Evolutionary conservation across 2,113 vertebrate species (phyloP).

Genomic region (Odocoileus virginianus): DNA sequence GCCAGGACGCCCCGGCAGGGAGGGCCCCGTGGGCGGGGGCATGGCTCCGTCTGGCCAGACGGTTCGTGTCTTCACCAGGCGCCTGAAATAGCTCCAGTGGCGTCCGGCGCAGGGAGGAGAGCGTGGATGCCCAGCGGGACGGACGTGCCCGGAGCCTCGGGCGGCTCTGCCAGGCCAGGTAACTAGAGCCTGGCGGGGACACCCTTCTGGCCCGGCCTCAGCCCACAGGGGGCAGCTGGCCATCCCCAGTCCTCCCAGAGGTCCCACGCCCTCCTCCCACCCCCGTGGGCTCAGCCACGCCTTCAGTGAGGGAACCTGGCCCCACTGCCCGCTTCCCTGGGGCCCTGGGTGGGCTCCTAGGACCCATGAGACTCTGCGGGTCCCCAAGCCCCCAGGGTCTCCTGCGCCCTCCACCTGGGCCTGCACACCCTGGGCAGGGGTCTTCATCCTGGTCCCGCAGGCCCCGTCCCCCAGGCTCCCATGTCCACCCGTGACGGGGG

Average conservation of each 20-base stretch:
- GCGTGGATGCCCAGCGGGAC: rapidly evolving
- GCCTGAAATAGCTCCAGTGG: not conserved
- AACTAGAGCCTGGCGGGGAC: not conserved
- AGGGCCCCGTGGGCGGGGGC: no score
- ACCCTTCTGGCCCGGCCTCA: not conserved
- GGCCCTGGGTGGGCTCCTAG: not conserved
- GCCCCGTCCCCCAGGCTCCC: not conserved
- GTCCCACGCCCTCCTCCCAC: not conserved
- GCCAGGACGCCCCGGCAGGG: not conserved
- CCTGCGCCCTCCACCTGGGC: not conserved
- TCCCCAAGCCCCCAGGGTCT: not conserved
- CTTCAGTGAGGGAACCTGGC: not conserved
- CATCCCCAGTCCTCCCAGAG: no score
- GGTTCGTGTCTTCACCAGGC: rapidly evolving
- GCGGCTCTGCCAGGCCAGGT: not conserved
- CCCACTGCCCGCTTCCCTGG: rapidly evolving
- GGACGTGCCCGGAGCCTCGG: rapidly evolving
- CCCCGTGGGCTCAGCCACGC: rapidly evolving
- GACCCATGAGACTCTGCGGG: rapidly evolving
- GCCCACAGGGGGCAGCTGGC: not conserved
- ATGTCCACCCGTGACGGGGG: rapidly evolving
- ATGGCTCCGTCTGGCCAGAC: not conserved
- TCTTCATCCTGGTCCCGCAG: not conserved
- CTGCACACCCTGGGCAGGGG: not conserved
- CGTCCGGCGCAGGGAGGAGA: not conserved